phyloP scores from a whole-genome alignment of 2,888 invertebrate species.

The Pollenia amentaria region DNA sequence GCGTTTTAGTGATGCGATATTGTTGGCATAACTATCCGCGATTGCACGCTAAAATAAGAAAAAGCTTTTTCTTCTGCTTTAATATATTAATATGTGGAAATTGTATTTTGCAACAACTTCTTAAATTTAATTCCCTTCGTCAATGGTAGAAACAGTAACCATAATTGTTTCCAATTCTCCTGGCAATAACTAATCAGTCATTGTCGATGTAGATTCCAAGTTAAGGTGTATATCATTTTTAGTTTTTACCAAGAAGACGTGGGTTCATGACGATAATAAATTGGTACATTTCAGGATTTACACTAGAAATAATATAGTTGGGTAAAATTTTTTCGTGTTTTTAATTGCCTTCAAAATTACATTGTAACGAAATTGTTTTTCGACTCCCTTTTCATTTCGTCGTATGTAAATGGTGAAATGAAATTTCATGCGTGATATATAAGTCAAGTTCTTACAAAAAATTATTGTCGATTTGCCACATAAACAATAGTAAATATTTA shows the following conservation, averaged over 20 bases:
- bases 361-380: conserved; percentile 95
- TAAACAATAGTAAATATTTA: conserved; percentile 98
- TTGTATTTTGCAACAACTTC: conserved; percentile 87
- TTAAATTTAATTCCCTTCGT: conserved; percentile 99
- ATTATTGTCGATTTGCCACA: conserved; percentile 99
- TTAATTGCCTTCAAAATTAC: too few species aligned
- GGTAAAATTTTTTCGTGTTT: too few species aligned
- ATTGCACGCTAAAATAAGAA: conserved; percentile 90
- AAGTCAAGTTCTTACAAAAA: conserved; percentile 87
- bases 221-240: conserved; percentile 87
- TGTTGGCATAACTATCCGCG: conserved; percentile 99
- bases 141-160: conserved; percentile 99
- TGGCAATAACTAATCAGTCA: conserved; percentile 67
- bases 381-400: conserved; percentile 94
- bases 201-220: conserved; percentile 85
- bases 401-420: conserved; percentile 90
- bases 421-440: neutral
- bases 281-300: conserved; percentile 91
- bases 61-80: conserved; percentile 1
- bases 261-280: conserved; percentile 95
- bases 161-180: conserved; percentile 91
- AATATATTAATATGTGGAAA: neutral
- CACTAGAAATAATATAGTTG: conserved; percentile 79
- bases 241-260: conserved; percentile 89
- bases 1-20: conserved; percentile 99